A percentile compares a stretch with the other conserved stretches of the same genome.
Conservation (phyloP, 2,797 vertebrate species). For the Notoglanidium macrostoma region DNA sequence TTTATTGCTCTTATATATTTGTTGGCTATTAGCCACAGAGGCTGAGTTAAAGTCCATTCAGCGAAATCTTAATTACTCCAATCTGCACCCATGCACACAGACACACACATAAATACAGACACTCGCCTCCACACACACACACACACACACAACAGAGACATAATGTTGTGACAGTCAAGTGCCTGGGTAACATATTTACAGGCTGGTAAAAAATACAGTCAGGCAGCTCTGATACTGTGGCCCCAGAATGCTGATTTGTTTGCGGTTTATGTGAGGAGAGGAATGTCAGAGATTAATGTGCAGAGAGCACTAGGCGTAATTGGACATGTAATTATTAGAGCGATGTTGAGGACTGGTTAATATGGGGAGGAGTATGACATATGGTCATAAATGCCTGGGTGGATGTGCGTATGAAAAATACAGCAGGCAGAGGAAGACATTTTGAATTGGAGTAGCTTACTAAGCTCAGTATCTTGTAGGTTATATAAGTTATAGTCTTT, state of each 20-base stretch:
- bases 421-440: neutral
- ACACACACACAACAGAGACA: neutral
- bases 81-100: constrained; percentile 53
- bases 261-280: constrained; percentile 33
- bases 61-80: constrained; percentile 62
- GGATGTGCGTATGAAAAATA: constrained; percentile 48
- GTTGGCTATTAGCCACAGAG: constrained; percentile 68
- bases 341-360: constrained; percentile 49
- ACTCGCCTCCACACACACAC: constrained; percentile 14
- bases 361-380: constrained; percentile 53
- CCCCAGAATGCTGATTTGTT: constrained; percentile 52
- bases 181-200: constrained; percentile 55
- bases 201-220: constrained; percentile 51
- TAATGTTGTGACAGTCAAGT: constrained; percentile 48
- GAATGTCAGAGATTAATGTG: constrained; percentile 58
- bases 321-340: constrained; percentile 57
- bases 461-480: neutral
- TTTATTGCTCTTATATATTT: constrained; percentile 75
- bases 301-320: constrained; percentile 48
- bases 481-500: neutral
- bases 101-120: constrained; percentile 33
- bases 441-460: neutral
- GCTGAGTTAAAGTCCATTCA: constrained; percentile 65
- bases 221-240: constrained; percentile 35
- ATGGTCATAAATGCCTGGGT: constrained; percentile 46